Evolutionary conservation across 1,140 invertebrate genomes (phyloP).

Genomic region (Drosophila murphyi): DNA sequence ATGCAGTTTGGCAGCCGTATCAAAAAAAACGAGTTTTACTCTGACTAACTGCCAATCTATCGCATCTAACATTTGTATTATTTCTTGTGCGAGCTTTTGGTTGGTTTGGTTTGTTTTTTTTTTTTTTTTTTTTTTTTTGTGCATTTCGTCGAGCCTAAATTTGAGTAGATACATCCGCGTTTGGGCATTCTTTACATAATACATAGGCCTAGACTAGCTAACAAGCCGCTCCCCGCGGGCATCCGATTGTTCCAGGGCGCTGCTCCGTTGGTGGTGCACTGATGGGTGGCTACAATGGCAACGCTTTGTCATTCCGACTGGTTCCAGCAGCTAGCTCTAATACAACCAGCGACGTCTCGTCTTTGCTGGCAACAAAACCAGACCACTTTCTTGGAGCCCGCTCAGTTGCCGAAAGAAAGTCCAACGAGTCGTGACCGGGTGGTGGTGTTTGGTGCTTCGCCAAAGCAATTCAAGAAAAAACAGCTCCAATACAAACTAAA

Average conservation of each 20-base stretch:
- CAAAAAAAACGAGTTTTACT: conserved; percentile 63
- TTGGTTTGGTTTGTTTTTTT: not conserved
- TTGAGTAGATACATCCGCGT: conserved; percentile 49
- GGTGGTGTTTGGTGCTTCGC: conserved; percentile 24
- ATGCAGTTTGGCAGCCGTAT: conserved; percentile 35
- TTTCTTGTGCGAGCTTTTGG: conserved; percentile 7
- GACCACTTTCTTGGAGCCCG: conserved; percentile 80
- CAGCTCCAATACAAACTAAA: conserved; percentile 25
- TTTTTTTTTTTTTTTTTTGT: not conserved
- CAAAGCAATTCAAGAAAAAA: conserved; percentile 9
- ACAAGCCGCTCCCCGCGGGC: conserved; percentile 19
- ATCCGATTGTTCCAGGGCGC: conserved; percentile 38
- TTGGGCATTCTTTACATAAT: conserved; percentile 67
- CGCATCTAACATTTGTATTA: conserved; percentile 14
- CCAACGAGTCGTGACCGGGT: conserved; percentile 71
- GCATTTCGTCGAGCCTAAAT: conserved; percentile 6
- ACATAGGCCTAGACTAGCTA: not conserved
- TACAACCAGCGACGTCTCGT: conserved; percentile 8
- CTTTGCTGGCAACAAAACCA: conserved; percentile 72
- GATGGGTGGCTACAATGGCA: conserved; percentile 56
- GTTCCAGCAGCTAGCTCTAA: conserved; percentile 52
- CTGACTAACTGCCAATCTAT: conserved; percentile 33
- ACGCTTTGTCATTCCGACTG: conserved; percentile 73
- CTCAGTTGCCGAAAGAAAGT: conserved; percentile 84
- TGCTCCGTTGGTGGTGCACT: conserved; percentile 25